Base-by-base conservation (phyloP, 2,888 invertebrate genomes). In the Drosophila koepferae region DNA sequence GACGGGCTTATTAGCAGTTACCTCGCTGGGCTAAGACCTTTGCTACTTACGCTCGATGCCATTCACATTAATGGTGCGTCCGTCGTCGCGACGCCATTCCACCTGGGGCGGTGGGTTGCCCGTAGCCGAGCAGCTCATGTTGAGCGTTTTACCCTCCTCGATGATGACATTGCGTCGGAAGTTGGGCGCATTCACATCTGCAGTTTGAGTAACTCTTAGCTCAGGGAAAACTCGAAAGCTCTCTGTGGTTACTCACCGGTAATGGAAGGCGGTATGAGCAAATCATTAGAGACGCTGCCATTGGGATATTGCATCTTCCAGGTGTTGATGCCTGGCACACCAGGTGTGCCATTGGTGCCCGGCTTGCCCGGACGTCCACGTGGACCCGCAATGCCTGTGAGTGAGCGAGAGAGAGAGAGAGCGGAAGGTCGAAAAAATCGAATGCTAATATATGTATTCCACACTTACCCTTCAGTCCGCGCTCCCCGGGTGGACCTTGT, bases 211-310 rank as follows among this genome's bases (percentile, higher is more conserved):
- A n/a, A 1, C 12, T 20, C 31, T 56, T 20, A 23, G 12, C 18
- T 5, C 3, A 20, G 7, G n/a, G 2, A 9, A 10, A 10, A 9
- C n/a, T 1, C 0, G 23, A 9, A 10, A 31, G 16, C 14, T 20
- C 8, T 23, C 18, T 10, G 2, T 9, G 8, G 12, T 10, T 28
- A 81, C 78, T 82, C 92, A 95, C 96, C 95, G 66, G 96, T 95
- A 90, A 98, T 97, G 41, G 97, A 96, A 40, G 98, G 98, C n/a
- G 97, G 96, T 86, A 98, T 96, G 41, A 97, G 95, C 44, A 97
- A 94, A 75, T 97, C 95, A 63, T 95, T 95, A 67, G 92, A 89
- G 62, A 87, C 89, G 74, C 95, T 95, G 66, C 96, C 96, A 82
- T 95, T 95, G 60, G 88, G 68, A 86, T 95, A 92, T 69, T 93